Evolutionary conservation across 2,113 vertebrate species (phyloP).

Genomic region (Calypte anna): DNA sequence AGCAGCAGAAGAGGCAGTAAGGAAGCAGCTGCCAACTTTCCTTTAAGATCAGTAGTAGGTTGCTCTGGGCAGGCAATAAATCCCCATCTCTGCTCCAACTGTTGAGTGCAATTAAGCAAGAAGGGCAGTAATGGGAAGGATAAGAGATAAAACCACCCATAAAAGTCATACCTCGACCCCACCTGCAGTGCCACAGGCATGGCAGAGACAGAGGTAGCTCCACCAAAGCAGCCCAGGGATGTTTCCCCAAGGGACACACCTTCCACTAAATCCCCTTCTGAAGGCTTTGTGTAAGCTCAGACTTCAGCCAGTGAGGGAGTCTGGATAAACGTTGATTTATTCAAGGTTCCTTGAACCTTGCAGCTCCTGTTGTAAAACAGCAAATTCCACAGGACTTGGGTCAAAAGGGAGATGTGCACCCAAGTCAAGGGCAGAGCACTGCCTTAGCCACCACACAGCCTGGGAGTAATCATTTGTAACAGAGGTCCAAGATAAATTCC

Average conservation of each 20-base stretch:
- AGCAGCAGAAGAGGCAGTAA: neutral
- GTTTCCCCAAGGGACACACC: neutral
- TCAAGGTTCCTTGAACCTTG: too few relatives aligned
- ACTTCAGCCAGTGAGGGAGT: neutral
- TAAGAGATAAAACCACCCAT: neutral
- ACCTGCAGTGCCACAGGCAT: neutral
- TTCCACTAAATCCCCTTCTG: neutral
- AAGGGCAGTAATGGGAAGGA: neutral
- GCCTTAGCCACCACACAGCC: neutral
- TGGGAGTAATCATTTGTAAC: neutral
- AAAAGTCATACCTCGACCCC: neutral
- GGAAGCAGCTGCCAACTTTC: neutral
- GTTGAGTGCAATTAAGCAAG: neutral
- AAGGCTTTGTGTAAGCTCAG: neutral
- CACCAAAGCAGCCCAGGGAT: neutral
- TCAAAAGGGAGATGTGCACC: neutral
- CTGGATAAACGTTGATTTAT: neutral
- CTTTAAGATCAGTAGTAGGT: fast-evolving
- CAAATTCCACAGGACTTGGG: neutral
- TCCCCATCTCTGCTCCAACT: neutral
- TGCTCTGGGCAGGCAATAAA: neutral
- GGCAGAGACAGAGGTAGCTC: neutral
- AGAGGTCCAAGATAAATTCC: neutral
- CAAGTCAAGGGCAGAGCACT: neutral
- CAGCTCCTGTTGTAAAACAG: neutral